Base-by-base conservation (phyloP, 2,113 vertebrate genomes). In the zebrafish (Danio rerio) region DNA sequence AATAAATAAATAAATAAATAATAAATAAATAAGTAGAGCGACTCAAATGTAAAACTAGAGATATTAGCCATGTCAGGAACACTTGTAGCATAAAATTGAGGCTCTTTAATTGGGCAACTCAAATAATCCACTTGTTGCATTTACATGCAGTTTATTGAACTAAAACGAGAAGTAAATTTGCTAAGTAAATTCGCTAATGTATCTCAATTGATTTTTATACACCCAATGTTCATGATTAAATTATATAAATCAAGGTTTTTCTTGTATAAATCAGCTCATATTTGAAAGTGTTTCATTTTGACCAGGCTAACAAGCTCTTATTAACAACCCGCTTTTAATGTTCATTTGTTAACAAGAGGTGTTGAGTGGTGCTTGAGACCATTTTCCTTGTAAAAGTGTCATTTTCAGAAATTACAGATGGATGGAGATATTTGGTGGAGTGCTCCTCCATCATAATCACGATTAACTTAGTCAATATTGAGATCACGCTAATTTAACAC, bases 281-380 rank as follows among this genome's bases (percentile, higher is more conserved):
- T 59, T 43, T 43, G 8, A 73, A 72, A 31, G 21, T 72, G 69
- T 21, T 72, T 72, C 18, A 53, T 9, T 50, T 12, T 52, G 18
- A 50, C n/a, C n/a, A n/a, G n/a, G n/a, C n/a, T n/a, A n/a, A n/a
- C n/a, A n/a, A n/a, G n/a, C n/a, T n/a, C n/a, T n/a, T n/a, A n/a
- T n/a, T n/a, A n/a, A n/a, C n/a, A n/a, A n/a, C 45, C 7, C 42
- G 45, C 18, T 61, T 61, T 61, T 69, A 47, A 47, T 47, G 43
- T 69, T 47, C n/a, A 69, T 69, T 18, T 68, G 43, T 68, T 68
- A 47, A 47, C 15, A 47, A 68, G 65, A 68, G 65, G 65, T 68
- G 16, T 18, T 47, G 43, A 47, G 43, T 47, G 65, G n/a, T 69
- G 43, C 65, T 47, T 69, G 43, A 47, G 65, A 69, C 18, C n/a